Conservation (phyloP, 2,888 invertebrate genomes). For the Xestia ashworthii region DNA sequence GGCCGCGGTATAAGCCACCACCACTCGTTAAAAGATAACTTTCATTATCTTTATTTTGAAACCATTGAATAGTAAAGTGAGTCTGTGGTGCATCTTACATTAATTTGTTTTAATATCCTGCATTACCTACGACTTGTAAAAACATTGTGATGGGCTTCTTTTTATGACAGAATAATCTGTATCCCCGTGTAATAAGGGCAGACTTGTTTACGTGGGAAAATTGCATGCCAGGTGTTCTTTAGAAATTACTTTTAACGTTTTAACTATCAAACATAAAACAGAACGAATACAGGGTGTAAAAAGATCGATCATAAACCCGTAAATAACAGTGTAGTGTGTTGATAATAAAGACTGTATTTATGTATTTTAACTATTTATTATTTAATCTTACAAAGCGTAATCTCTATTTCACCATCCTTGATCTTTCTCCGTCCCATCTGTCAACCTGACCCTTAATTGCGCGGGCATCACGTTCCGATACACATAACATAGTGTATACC, state of each 20-base stretch:
- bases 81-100: background rate
- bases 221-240: background rate
- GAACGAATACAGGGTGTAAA: background rate
- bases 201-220: constrained; percentile 21
- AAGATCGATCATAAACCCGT: background rate
- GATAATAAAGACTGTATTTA: too few species aligned
- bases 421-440: too few species aligned
- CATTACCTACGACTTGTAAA: constrained; percentile 15
- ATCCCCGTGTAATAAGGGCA: background rate
- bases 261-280: background rate
- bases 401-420: too few species aligned
- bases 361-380: too few species aligned
- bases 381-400: too few species aligned
- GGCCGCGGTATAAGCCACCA: background rate
- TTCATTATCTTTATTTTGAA: constrained; percentile 41
- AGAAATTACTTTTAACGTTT: background rate
- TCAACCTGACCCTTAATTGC: too few species aligned
- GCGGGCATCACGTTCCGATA: too few species aligned
- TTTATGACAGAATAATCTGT: constrained; percentile 18
- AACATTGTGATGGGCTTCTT: constrained; percentile 1
- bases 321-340: too few species aligned
- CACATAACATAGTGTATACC: too few species aligned
- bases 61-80: constrained; percentile 11
- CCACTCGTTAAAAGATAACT: constrained; percentile 27
- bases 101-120: constrained; percentile 5